A percentile compares a stretch with the other conserved stretches of the same genome.
These are phyloP conservation scores for Mallotus villosus DNA, from an alignment of 2,797 vertebrate species.

Conservation along the genomic window DNA sequence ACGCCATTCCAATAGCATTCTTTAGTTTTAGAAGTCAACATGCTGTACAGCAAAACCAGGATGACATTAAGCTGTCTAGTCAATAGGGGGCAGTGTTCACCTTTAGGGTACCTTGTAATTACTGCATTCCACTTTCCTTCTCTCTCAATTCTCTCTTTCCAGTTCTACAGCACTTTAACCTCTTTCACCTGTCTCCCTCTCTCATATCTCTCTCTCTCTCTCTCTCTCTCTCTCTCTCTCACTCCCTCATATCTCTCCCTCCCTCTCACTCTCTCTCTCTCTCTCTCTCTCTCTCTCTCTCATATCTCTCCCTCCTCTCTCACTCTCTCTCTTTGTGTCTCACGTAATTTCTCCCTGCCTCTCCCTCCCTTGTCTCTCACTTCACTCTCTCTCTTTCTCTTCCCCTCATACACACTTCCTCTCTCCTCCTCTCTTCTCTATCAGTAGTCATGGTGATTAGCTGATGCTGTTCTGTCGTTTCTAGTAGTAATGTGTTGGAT, in stretches of 20 bases:
- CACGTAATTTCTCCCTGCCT: neutral
- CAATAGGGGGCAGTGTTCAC: slow-evolving; percentile 13
- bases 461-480: slow-evolving; percentile 39
- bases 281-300: slow-evolving; percentile 7
- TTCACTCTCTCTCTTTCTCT: slow-evolving; percentile 18
- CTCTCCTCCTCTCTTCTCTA: slow-evolving; percentile 4
- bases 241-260: neutral
- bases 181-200: neutral
- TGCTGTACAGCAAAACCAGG: slow-evolving; percentile 1
- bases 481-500: slow-evolving; percentile 52
- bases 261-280: slow-evolving; percentile 13
- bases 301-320: neutral
- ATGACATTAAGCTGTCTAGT: slow-evolving; percentile 26
- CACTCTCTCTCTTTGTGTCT: too few species aligned
- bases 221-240: neutral
- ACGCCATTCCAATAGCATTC: neutral
- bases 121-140: slow-evolving; percentile 9
- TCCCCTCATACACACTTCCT: neutral
- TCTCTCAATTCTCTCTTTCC: slow-evolving; percentile 17
- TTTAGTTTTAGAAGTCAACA: neutral
- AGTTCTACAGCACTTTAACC: neutral
- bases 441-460: slow-evolving; percentile 44
- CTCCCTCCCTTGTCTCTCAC: neutral
- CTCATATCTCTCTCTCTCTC: too few species aligned
- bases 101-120: slow-evolving; percentile 17